These are phyloP conservation scores for Salvelinus namaycush DNA, from an alignment of 2,113 vertebrate genomes.

Conservation along the genomic window DNA sequence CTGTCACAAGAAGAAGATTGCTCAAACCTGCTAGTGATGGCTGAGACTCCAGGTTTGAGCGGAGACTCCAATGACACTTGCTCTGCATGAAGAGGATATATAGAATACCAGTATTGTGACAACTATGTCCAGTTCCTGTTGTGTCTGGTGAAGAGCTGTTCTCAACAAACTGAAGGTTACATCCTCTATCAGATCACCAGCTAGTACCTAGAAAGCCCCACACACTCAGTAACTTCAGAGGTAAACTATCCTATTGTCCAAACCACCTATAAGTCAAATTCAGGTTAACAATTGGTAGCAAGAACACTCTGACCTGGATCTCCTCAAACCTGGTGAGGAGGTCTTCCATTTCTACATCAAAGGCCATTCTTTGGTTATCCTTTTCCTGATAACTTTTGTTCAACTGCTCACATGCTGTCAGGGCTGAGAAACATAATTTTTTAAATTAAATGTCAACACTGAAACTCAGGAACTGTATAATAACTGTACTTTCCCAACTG, in stretches of 20 bases:
- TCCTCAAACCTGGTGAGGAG: conserved; percentile 2
- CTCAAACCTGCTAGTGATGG: neutral
- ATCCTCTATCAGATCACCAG: conserved; percentile 4
- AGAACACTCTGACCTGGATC: conserved; percentile 2
- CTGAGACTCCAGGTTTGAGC: neutral
- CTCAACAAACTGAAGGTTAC: neutral
- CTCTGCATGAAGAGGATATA: neutral
- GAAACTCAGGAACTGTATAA: neutral
- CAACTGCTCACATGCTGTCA: neutral
- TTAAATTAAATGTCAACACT: neutral
- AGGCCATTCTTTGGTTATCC: conserved; percentile 4
- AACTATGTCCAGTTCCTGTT: neutral
- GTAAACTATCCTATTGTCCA: too few relatives aligned
- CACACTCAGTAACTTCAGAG: neutral
- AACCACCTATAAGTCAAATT: neutral
- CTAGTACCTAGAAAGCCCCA: neutral
- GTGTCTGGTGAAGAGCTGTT: neutral
- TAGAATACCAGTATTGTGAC: neutral
- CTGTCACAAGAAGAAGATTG: neutral
- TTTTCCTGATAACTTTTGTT: conserved; percentile 11
- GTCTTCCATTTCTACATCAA: conserved; percentile 13
- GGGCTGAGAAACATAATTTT: neutral
- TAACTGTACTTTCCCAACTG: neutral
- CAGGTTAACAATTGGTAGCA: neutral
- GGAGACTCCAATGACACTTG: too few relatives aligned